Evolutionary conservation across 2,797 vertebrate genomes (phyloP), one percentile per base, ranked within the genome.

Genomic region (Pyrocephalus nanus): DNA sequence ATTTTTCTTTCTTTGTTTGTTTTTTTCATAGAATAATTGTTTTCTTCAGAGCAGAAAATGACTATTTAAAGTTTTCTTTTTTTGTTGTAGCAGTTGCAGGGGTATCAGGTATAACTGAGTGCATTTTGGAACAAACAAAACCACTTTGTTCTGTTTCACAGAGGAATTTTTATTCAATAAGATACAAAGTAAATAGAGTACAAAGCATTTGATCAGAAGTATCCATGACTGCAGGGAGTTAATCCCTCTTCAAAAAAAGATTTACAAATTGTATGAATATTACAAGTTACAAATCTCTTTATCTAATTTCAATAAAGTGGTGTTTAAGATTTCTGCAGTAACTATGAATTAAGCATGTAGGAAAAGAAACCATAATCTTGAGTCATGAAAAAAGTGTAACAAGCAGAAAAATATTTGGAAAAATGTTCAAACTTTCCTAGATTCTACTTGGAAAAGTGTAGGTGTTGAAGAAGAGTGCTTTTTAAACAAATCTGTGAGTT

Each of bases 91-190:
- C 13, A 9, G 7, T 73, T 72, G 9, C 16, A 74, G 38, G 6
- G 0, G 1, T 51, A 32, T n/a, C 8, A 54, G 6, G 2, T 69
- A 12, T 11, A 61, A 40, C 19, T 0, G 1, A 60, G 4, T 21
- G 12, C 12, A 47, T 81, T 72, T 53, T 2, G 1, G 9, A 70
- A 10, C 11, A 81, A 81, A 62, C 3, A 69, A 32, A 64, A 42
- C 4, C 34, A 34, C 4, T 67, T 88, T 62, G 5, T 9, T 72
- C 62, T 91, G 30, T 38, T 82, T 75, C 32, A 34, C 29, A 72
- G 53, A 43, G 8, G 25, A 53, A 57, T 3, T 25, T 84, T 61
- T 64, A 26, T 51, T 54, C 5, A 62, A 65, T 50, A 73, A 27
- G 9, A 43, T 36, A 54, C 6, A 73, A 66, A 77, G 2, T 21